Evolutionary conservation across 2,888 invertebrate species (phyloP).

Genomic region (Hyppa rectilinea): DNA sequence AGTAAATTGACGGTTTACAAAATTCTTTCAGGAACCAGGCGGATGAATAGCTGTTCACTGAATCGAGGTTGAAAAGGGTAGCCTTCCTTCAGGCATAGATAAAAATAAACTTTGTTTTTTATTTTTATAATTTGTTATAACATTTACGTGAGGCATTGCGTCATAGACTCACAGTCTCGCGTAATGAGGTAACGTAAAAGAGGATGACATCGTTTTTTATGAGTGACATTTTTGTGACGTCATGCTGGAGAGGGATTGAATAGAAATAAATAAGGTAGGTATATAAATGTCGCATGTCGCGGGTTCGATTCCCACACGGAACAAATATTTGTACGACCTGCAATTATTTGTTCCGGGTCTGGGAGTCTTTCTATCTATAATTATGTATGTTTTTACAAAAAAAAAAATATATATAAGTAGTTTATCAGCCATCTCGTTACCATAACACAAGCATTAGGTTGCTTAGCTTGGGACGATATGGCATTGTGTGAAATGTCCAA

Average conservation of each 20-base stretch:
- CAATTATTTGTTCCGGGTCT: no score
- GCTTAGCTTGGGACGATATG: no score
- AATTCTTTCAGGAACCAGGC: conserved; percentile 50
- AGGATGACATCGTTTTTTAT: conserved; percentile 25
- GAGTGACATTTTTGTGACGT: conserved; percentile 8
- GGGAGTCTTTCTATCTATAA: no score
- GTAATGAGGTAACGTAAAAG: conserved; percentile 32
- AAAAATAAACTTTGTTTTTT: conserved; percentile 51
- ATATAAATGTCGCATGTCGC: no score
- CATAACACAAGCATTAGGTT: no score
- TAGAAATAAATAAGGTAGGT: neutral
- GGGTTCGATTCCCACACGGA: no score
- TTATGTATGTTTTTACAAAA: no score
- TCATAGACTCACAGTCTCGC: conserved; percentile 25
- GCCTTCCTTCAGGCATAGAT: conserved; percentile 50
- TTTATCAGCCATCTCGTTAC: no score
- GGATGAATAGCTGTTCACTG: conserved; percentile 50
- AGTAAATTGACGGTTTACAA: conserved; percentile 54
- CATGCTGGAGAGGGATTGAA: neutral
- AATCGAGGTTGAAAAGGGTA: conserved; percentile 62
- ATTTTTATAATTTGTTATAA: conserved; percentile 24
- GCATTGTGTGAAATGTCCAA: no score
- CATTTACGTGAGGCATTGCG: conserved; percentile 40
- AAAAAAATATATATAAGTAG: no score
- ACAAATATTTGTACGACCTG: no score